Evolutionary conservation across 2,797 vertebrate species (phyloP).

Genomic region (Apodemus agrarius): DNA sequence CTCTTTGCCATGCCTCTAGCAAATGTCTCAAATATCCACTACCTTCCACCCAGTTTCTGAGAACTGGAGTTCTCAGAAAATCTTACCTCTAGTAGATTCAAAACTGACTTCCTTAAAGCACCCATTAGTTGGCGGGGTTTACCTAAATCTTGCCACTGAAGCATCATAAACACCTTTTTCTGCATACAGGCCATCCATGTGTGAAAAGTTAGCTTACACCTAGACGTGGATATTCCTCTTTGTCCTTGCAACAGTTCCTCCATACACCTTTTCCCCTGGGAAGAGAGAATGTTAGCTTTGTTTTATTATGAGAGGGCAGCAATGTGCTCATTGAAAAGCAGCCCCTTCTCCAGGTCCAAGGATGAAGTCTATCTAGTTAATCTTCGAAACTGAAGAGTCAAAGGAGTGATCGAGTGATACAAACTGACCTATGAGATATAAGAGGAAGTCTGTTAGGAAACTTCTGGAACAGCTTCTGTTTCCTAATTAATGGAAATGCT

Average conservation of each 20-base stretch:
- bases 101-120: neutral
- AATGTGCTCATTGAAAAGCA: neutral
- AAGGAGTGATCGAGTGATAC: neutral
- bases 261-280: neutral
- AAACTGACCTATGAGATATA: neutral
- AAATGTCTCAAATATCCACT: neutral
- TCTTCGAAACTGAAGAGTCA: neutral
- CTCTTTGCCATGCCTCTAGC: neutral
- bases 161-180: neutral
- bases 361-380: neutral
- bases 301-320: neutral
- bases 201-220: neutral
- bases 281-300: neutral
- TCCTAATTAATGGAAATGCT: neutral
- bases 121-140: neutral
- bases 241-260: neutral
- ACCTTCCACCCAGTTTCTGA: neutral
- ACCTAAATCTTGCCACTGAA: neutral
- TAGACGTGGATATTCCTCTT: neutral
- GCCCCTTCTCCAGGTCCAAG: neutral
- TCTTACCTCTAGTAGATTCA: neutral
- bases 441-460: neutral
- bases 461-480: conserved; percentile 9
- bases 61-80: neutral
- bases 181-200: neutral